Evolutionary conservation across 2,113 vertebrate genomes (phyloP).

Genomic region (Verasper variegatus): DNA sequence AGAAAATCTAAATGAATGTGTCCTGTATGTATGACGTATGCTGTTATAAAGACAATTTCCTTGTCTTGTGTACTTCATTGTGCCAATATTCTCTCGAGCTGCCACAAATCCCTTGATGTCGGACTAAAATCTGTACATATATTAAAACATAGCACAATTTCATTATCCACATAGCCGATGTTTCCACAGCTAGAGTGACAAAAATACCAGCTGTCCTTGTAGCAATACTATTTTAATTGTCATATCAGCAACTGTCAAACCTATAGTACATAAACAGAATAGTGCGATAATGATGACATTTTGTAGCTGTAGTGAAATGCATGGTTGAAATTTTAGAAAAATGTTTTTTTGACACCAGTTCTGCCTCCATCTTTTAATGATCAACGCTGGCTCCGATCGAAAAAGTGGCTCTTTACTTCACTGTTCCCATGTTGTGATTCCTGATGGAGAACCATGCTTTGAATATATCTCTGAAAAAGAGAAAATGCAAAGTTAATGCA

Average conservation of each 20-base stretch:
- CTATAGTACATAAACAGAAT: conserved; percentile 6
- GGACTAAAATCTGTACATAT: conserved; percentile 8
- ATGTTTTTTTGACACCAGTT: not conserved
- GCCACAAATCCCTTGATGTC: conserved; percentile 33
- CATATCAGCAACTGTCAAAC: conserved; percentile 16
- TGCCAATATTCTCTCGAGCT: conserved; percentile 46
- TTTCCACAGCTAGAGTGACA: not conserved
- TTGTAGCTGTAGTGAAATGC: not conserved
- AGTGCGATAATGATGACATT: not conserved
- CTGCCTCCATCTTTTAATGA: not conserved
- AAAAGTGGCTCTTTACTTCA: conserved; percentile 67
- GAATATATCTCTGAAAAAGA: conserved; percentile 74
- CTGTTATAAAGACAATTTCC: not conserved
- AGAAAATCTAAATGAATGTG: not conserved
- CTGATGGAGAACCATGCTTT: conserved; percentile 79
- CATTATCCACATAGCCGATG: conserved; percentile 4
- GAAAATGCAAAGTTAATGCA: not conserved
- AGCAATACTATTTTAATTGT: not conserved
- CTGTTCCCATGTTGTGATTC: conserved; percentile 69
- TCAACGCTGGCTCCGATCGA: not conserved
- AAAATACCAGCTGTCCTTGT: not conserved
- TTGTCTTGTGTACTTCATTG: conserved; percentile 8
- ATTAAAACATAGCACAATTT: conserved; percentile 2
- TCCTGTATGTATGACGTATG: not conserved
- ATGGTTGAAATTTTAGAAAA: not conserved